A percentile compares a stretch with the other conserved stretches of the same genome.
Evolutionary conservation across 2,797 vertebrate species (phyloP).

Genomic region (Crocidura indochinensis): DNA sequence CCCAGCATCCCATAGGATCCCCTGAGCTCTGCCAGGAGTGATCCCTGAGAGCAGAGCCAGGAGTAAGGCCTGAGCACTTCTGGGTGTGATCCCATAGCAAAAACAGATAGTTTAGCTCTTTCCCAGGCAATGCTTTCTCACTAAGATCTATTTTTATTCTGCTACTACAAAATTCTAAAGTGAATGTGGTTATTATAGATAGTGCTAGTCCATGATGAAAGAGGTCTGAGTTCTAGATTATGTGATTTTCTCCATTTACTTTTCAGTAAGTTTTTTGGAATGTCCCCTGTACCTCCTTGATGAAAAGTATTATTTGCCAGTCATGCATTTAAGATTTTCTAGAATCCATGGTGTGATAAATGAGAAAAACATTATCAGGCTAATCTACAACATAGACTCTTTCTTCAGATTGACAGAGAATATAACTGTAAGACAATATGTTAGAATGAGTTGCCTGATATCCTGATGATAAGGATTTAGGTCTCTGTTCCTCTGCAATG

Average conservation of each 20-base stretch:
- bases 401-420: conserved; percentile 55
- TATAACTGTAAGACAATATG: conserved; percentile 1
- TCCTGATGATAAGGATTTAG: conserved; percentile 46
- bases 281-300: conserved; percentile 19
- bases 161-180: conserved; percentile 51
- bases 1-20: too few species aligned
- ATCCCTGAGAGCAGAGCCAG: too few species aligned
- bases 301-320: conserved; percentile 39
- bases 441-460: conserved; percentile 5
- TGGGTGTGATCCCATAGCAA: too few species aligned
- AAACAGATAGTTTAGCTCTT: not conserved
- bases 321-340: conserved; percentile 47
- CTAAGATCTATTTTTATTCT: conserved; percentile 44
- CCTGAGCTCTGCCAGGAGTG: too few species aligned
- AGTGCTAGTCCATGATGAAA: conserved; percentile 38
- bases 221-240: conserved; percentile 10
- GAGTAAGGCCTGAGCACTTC: too few species aligned
- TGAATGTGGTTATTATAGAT: conserved; percentile 42
- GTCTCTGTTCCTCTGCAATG: conserved; percentile 17
- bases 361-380: conserved; percentile 26
- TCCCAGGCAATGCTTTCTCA: conserved; percentile 41
- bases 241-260: conserved; percentile 17
- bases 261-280: conserved; percentile 20
- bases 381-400: conserved; percentile 52
- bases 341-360: conserved; percentile 37